Evolutionary conservation across 2,888 invertebrate species (phyloP), one percentile per base, ranked within the genome.

Genomic region (Epirrhoe alternata): DNA sequence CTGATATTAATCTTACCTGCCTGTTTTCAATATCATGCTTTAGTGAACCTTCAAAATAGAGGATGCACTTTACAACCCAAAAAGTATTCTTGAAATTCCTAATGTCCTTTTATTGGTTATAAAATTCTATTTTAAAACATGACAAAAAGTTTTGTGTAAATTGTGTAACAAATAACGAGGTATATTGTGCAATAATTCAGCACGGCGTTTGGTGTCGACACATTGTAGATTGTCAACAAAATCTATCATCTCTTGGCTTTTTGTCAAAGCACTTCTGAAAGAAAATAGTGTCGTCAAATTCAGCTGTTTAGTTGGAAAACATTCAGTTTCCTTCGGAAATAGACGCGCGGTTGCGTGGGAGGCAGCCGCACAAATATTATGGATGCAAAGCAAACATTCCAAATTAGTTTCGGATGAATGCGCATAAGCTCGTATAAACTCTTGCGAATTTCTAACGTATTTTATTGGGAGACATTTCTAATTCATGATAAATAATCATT

Each of bases 311-410:
- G 47, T 64, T 64, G 17, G 57, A 68, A 64, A 64, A 58, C 61
- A 64, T 61, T 57, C 50, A 53, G 55, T 56, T 61, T 61, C 45
- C 61, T 75, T 77, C 80, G 74, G 81, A 87, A 89, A 88, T 89
- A 89, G 81, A 82, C 79, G 78, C 68, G 75, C 75, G 73, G 77
- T 83, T 82, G 85, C 87, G 90, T 88, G 85, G 90, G 90, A 79
- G 85, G 79, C 68, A 74, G 71, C 72, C 75, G 76, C 82, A 83
- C 85, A 84, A 86, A 88, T 87, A 86, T 88, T 87, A 82, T 85
- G 82, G 78, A 83, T 83, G 79, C 77, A 84, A 86, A 87, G 79
- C 77, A 84, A 86, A 87, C 85, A 85, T 83, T 82, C 82, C 74
- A 77, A 86, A 85, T 85, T 83, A 82, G 81, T 80, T 71, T 61